Conservation (phyloP, 2,888 invertebrate species). For the Venustoraphidia nigricollis region DNA sequence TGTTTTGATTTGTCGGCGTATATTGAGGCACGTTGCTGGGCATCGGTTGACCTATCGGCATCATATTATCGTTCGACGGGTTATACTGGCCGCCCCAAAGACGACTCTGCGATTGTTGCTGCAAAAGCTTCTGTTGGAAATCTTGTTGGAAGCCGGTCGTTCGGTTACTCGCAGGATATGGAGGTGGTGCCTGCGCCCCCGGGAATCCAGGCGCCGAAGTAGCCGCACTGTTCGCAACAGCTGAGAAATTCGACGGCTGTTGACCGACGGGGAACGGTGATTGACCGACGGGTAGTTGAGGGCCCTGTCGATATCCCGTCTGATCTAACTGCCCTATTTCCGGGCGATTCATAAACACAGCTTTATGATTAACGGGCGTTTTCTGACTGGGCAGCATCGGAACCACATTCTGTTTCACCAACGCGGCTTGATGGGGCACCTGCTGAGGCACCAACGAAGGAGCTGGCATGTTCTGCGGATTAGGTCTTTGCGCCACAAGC, state of each 20-base stretch:
- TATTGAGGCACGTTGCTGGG: slow-evolving; percentile 17
- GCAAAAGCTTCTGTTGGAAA: slow-evolving; percentile 7
- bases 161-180: slow-evolving; percentile 15
- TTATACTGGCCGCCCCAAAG: background rate
- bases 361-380: too few species aligned
- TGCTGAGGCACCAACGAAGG: too few species aligned
- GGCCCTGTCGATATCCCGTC: too few species aligned
- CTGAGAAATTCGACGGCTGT: slow-evolving; percentile 18
- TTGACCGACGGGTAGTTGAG: slow-evolving; percentile 25
- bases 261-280: slow-evolving; percentile 29
- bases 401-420: background rate
- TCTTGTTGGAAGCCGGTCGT: slow-evolving; percentile 13
- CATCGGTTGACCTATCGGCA: slow-evolving; percentile 8
- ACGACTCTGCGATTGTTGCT: slow-evolving; percentile 29
- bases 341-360: too few species aligned
- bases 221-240: slow-evolving; percentile 12
- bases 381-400: background rate
- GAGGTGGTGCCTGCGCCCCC: slow-evolving; percentile 13
- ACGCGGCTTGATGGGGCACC: background rate
- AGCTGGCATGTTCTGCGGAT: too few species aligned
- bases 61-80: slow-evolving; percentile 3
- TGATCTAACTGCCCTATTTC: too few species aligned
- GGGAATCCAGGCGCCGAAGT: slow-evolving; percentile 16
- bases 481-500: too few species aligned
- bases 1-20: slow-evolving; percentile 30